Base-by-base conservation (phyloP, 2,888 invertebrate genomes). In the Spatulosminthurus flaviceps region DNA sequence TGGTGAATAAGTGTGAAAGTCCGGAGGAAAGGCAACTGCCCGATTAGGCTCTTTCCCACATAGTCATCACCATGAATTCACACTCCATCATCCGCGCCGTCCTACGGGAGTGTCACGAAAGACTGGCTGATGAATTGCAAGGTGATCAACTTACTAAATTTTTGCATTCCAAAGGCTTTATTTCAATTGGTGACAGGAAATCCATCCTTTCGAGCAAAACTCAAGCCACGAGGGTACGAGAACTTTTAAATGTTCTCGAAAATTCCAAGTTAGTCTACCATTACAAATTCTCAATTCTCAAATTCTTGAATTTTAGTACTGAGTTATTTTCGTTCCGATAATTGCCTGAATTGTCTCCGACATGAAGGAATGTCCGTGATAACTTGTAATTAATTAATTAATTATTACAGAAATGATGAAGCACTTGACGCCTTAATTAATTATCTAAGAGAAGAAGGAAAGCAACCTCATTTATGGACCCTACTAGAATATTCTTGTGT, bases 391-490 rank as follows among this genome's bases (percentile, higher is more conserved):
- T n/a, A n/a, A n/a, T n/a, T n/a, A n/a, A n/a, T n/a, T n/a, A n/a
- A 29, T 29, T 1, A 1, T 21, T 51, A 9, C 34, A 78, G 78
- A 42, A 42, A 42, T 9, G 78, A 78, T 11, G 72, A 78, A 4
- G 71, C 60, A 11, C 28, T 78, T 22, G 78, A 78, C 1, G 19
- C 60, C 5, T 28, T 78, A 41, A 78, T 78, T 16, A 64, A 61
- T 22, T 61, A 78, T 26, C 21, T 78, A 26, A 9, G 77, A 13
- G 7, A 29, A 19, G 78, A 72, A 42, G 70, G 61, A 22, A 72
- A n/a, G 0, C 78, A 78, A n/a, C 72, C 70, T 60, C 71, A 78
- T 64, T 26, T 78, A 60, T 78, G 72, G 72, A 78, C 78, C 5
- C 66, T 78, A 16, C 61, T 72, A 61, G 78, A 72, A 42, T 78